Conservation (phyloP, 1,140 invertebrate species). For the Micrasema longulum region DNA sequence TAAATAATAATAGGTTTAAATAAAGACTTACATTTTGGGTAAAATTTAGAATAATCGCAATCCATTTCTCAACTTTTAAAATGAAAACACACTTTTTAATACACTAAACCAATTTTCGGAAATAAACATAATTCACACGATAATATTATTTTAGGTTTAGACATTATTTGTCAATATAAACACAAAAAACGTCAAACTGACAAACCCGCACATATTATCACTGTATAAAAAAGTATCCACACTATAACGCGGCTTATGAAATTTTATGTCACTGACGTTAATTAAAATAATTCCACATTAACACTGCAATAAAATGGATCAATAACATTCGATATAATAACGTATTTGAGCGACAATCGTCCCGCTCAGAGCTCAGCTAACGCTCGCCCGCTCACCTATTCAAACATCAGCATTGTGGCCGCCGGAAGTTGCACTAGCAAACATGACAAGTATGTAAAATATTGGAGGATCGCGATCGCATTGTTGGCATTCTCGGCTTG, state of each 20-base stretch:
- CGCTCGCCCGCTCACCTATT: conserved; percentile 67
- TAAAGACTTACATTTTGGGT: conserved; percentile 65
- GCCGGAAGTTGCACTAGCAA: conserved; percentile 64
- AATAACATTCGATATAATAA: conserved; percentile 40
- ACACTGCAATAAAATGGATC: conserved; percentile 56
- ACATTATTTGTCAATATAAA: conserved; percentile 48
- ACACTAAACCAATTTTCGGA: conserved; percentile 23
- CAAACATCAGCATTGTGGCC: conserved; percentile 68
- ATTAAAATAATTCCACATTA: conserved; percentile 67
- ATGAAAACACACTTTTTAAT: conserved; percentile 22
- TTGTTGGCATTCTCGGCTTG: conserved; percentile 76
- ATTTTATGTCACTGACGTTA: conserved; percentile 69
- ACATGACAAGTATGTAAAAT: conserved; percentile 84
- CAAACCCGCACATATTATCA: conserved; percentile 38
- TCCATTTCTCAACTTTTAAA: conserved; percentile 59
- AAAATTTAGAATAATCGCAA: conserved; percentile 69
- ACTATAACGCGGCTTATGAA: conserved; percentile 68
- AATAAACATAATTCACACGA: conserved; percentile 42
- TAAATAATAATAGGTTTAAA: no score
- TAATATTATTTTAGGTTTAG: conserved; percentile 22
- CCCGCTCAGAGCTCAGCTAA: conserved; percentile 58
- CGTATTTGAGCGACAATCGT: conserved; percentile 63
- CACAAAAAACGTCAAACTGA: conserved; percentile 47
- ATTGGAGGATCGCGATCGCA: conserved; percentile 81
- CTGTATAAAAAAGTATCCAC: conserved; percentile 10